These are phyloP conservation scores for Carassius carassius DNA, from an alignment of 2,113 vertebrate species.

Conservation along the genomic window DNA sequence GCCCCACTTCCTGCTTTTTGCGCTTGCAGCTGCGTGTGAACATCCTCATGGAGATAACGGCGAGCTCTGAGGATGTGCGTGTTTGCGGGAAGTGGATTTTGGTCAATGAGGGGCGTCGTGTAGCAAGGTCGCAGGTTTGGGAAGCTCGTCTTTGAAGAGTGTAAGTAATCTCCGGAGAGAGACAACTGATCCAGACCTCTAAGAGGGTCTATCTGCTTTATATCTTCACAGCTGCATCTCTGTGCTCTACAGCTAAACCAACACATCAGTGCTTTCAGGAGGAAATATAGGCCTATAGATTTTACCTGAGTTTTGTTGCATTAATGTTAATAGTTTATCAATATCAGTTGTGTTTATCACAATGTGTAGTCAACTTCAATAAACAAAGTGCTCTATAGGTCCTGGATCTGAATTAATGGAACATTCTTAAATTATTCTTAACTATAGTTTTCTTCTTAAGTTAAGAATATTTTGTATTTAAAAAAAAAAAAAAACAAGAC, in stretches of 20 bases:
- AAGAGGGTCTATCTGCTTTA: slow-evolving; percentile 18
- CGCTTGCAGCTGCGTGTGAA: background rate
- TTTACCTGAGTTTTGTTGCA: background rate
- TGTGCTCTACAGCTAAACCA: background rate
- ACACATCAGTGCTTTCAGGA: background rate
- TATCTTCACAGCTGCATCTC: background rate
- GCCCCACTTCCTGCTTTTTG: background rate
- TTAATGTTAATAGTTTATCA: background rate
- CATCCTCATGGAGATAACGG: slow-evolving; percentile 59
- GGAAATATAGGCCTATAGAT: background rate
- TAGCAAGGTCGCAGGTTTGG: slow-evolving; percentile 66
- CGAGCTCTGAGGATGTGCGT: slow-evolving; percentile 60
- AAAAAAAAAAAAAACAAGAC: background rate
- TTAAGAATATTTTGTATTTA: background rate
- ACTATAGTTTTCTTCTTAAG: no score
- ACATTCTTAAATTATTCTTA: no score
- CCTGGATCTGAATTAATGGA: no score
- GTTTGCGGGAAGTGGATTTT: slow-evolving; percentile 64
- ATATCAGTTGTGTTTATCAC: background rate
- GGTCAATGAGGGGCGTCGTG: slow-evolving; percentile 70
- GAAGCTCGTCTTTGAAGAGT: slow-evolving; percentile 70
- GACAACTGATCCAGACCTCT: slow-evolving; percentile 33
- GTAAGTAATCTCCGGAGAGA: slow-evolving; percentile 71
- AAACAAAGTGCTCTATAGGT: background rate
- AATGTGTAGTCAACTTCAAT: background rate